A percentile compares a stretch with the other conserved stretches of the same genome.
Evolutionary conservation across 2,113 vertebrate species (phyloP).

Genomic region (Chaetodon trifascialis): DNA sequence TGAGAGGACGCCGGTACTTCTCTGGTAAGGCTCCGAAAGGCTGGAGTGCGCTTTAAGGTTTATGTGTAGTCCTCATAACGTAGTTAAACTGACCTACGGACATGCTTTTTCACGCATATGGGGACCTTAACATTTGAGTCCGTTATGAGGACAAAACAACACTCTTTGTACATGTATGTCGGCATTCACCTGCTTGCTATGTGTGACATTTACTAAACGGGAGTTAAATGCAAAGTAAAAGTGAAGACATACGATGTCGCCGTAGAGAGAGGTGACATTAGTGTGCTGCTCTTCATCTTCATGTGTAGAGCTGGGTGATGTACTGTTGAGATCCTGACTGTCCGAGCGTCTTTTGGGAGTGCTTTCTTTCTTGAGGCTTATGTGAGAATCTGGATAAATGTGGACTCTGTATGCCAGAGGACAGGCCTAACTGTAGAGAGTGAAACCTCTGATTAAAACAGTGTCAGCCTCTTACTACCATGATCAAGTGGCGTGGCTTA

Average conservation of each 20-base stretch:
- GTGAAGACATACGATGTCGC: background rate
- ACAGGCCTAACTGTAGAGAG: background rate
- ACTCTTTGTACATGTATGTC: background rate
- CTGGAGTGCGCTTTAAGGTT: background rate
- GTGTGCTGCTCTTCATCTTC: conserved; percentile 10
- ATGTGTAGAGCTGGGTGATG: background rate
- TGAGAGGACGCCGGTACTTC: conserved; percentile 57
- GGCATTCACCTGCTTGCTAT: background rate
- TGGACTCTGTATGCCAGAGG: background rate
- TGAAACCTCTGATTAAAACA: conserved; percentile 4
- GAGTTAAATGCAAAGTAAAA: conserved; percentile 11
- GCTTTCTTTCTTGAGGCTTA: background rate
- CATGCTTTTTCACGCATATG: background rate
- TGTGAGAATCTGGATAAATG: conserved; percentile 6
- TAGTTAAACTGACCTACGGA: background rate
- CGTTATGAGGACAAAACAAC: background rate
- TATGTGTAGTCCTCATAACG: background rate
- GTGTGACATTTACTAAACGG: background rate
- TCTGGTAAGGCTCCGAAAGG: conserved; percentile 70
- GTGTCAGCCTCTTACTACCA: background rate
- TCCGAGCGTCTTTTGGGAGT: background rate
- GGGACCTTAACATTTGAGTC: background rate
- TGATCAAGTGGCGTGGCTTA: background rate
- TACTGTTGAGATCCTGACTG: background rate
- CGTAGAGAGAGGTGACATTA: conserved; percentile 35